These are phyloP conservation scores for Stenodera caucasica DNA, from an alignment of 2,888 invertebrate genomes.

Conservation along the genomic window DNA sequence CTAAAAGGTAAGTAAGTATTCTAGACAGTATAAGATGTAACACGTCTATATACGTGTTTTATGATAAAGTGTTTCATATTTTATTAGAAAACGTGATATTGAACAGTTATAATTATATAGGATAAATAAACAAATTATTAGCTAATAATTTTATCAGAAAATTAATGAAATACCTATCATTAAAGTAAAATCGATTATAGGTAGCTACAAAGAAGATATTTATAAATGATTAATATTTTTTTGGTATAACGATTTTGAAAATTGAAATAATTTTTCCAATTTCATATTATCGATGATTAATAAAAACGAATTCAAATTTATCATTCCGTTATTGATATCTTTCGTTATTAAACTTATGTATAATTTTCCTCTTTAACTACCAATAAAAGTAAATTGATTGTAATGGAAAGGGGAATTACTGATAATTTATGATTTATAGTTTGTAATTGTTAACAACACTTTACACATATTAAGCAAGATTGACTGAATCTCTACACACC, in stretches of 20 bases:
- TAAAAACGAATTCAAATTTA: background rate
- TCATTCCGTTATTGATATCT: background rate
- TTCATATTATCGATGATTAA: background rate
- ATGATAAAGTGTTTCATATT: no score
- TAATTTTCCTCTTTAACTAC: background rate
- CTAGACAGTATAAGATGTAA: background rate
- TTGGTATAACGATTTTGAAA: background rate
- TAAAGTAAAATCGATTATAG: background rate
- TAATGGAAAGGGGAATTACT: background rate
- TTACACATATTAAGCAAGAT: no score
- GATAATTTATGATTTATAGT: background rate
- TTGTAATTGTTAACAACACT: background rate
- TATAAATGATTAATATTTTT: no score
- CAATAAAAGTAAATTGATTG: background rate
- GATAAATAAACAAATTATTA: background rate
- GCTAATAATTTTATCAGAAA: background rate
- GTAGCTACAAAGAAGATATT: background rate
- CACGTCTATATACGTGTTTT: background rate
- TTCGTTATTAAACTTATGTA: background rate
- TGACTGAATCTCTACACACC: no score
- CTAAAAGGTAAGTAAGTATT: constrained; percentile 16
- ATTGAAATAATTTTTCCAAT: background rate
- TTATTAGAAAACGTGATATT: no score
- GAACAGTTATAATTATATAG: background rate
- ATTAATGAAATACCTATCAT: background rate